phyloP scores from a whole-genome alignment of 2,888 invertebrate species.

The Pomacea canaliculata region DNA sequence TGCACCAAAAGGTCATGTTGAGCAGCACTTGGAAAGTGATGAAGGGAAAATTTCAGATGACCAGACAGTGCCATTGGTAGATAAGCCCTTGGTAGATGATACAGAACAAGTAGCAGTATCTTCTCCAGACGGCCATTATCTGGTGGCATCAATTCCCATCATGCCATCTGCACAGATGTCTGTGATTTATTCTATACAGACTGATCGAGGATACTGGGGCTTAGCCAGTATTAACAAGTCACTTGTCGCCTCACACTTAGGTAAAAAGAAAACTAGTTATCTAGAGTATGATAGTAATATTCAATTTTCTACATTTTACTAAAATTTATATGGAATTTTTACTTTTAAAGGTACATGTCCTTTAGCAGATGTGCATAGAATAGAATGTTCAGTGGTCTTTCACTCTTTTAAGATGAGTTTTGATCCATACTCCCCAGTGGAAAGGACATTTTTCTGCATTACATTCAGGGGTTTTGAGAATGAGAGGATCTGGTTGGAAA shows the following conservation, averaged over 20 bases:
- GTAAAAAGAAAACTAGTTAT: background rate
- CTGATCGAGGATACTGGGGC: slow-evolving; percentile 18
- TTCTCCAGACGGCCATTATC: slow-evolving; percentile 12
- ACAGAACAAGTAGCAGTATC: slow-evolving; percentile 1
- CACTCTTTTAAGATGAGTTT: too few species aligned
- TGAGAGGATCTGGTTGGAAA: too few species aligned
- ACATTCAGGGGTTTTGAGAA: too few species aligned
- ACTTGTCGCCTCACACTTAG: slow-evolving; percentile 7
- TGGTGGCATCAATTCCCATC: background rate
- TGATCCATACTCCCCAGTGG: too few species aligned
- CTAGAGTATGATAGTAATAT: background rate
- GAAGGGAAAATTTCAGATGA: background rate
- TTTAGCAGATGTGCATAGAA: too few species aligned
- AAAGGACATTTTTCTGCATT: too few species aligned
- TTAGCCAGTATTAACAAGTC: background rate
- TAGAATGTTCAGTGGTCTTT: too few species aligned
- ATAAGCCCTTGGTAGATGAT: background rate
- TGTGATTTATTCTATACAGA: background rate
- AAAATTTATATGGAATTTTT: too few species aligned
- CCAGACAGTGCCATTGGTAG: too few species aligned
- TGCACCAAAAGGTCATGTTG: background rate
- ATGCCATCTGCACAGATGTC: background rate
- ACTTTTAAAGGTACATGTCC: too few species aligned
- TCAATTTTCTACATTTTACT: too few species aligned
- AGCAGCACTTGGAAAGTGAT: background rate